Percentiles rank a stretch among this genome's conserved stretches.
Evolutionary conservation across 2,113 vertebrate genomes (phyloP).

Genomic region (Microtus oregoni): DNA sequence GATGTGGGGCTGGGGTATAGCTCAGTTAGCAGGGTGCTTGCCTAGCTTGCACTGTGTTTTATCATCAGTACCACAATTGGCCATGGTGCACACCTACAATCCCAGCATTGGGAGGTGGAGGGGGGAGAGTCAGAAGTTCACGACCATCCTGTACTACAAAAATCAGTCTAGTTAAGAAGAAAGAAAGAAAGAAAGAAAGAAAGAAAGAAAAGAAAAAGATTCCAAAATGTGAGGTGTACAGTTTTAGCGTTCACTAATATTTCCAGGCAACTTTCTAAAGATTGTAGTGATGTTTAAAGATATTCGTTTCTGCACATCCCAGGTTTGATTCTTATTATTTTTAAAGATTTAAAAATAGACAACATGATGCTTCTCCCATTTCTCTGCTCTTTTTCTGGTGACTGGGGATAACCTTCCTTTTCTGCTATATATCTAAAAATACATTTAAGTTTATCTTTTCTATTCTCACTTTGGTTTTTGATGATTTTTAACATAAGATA

Average conservation of each 20-base stretch:
- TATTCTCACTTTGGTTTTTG: neutral
- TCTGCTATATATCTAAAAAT: neutral
- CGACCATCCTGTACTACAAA: neutral
- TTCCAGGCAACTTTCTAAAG: neutral
- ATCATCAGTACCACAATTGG: neutral
- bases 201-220: neutral
- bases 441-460: conserved; percentile 4
- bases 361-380: neutral
- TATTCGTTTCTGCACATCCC: neutral
- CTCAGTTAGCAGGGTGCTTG: neutral
- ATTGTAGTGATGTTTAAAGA: neutral
- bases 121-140: neutral
- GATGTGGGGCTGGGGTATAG: neutral
- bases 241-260: neutral
- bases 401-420: neutral
- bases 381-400: neutral
- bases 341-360: neutral
- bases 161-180: neutral
- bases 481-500: neutral
- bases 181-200: neutral
- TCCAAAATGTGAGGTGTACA: neutral
- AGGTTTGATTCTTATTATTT: neutral
- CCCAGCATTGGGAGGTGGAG: neutral
- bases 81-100: neutral
- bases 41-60: neutral